Base-by-base conservation (phyloP, 2,797 vertebrate genomes). In the Halcyon leucocephala region DNA sequence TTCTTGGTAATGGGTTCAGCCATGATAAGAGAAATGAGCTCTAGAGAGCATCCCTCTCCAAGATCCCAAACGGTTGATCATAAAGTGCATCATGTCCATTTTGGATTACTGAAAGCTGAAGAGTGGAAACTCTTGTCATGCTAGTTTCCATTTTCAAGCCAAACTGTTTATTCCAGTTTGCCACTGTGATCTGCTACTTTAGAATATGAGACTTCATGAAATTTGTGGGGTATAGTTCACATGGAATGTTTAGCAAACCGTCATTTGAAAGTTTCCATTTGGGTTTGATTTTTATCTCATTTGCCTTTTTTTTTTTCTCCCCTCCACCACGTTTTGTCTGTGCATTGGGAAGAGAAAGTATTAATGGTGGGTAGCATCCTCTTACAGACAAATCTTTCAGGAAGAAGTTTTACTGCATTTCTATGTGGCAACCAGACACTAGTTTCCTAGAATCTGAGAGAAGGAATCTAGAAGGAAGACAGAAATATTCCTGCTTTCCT, bases 211-310 rank as follows among this genome's bases (percentile, higher is more conserved):
- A 58, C 3, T 6, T 79, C 15, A 44, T 5, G 29, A 48, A 66
- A 5, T 62, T 49, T 4, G 5, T 58, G 22, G 3, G 29, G 3
- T 25, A 7, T 5, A 48, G 33, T 26, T 19, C 1, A 79, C 24
- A 35, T 0, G 12, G 17, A 42, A 1, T 5, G 0, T 78, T 67
- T 54, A 37, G 3, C 4, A 20, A 37, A 71, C 37, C 4, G 4
- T 41, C 10, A 71, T 82, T 52, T 67, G 17, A 35, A 77, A 28
- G 1, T 44, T 77, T 78, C 9, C 31, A 0, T 20, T 54, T 65
- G 12, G 16, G 1, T 1, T 28, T 62, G 28, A 14, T 21, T 52
- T 29, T 52, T 52, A 14, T 8, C 6, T 52, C 26, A 52, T 28
- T 52, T 52, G 9, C 16, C 20, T 15, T 39, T 39, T 39, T 39